These are phyloP conservation scores for Tamias sibiricus DNA, from an alignment of 2,113 vertebrate species.

Conservation along the genomic window DNA sequence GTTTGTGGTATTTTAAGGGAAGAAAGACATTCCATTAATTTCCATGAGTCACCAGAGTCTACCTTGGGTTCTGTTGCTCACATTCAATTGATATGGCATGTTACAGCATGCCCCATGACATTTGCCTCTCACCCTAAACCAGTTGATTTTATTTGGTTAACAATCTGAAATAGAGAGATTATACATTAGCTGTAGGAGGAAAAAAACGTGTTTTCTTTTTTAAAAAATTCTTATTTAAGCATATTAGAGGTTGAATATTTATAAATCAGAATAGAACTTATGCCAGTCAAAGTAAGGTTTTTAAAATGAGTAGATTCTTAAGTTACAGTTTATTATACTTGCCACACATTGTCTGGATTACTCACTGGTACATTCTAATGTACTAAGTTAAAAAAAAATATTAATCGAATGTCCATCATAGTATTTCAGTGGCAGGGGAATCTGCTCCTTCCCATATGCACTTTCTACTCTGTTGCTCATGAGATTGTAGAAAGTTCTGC, in stretches of 20 bases:
- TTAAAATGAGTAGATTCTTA: not conserved
- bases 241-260: not conserved
- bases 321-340: not conserved
- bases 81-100: not conserved
- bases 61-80: not conserved
- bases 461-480: not conserved
- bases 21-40: not conserved
- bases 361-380: not conserved
- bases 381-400: not conserved
- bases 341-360: not conserved
- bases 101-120: not conserved
- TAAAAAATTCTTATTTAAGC: not conserved
- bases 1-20: not conserved
- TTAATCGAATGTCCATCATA: not conserved
- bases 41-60: not conserved
- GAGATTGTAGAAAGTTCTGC: not conserved
- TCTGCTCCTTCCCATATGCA: rapidly evolving
- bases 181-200: not conserved
- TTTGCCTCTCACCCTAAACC: not conserved
- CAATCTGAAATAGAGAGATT: not conserved
- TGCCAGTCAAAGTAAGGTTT: not conserved
- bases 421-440: not conserved
- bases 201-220: not conserved
- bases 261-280: not conserved
- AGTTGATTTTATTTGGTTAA: not conserved